phyloP scores from a whole-genome alignment of 53 echinoderm and acorn worm genomes.

The Zoroaster sp. region DNA sequence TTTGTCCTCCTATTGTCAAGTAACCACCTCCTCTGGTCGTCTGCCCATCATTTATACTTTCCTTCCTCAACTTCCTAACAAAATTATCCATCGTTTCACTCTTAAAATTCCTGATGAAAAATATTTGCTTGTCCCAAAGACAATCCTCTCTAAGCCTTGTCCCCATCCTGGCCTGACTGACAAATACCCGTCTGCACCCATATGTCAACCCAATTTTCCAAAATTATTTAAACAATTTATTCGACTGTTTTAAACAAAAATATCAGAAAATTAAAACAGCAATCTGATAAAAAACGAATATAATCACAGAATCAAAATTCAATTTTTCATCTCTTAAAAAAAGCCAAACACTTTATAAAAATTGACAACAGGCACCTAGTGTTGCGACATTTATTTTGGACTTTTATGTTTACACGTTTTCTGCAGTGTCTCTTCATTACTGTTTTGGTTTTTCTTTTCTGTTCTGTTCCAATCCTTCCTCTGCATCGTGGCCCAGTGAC shows the following conservation, averaged over 20 bases:
- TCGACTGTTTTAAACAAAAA: not conserved
- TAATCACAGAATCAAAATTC: not conserved
- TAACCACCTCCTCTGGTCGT: conserved; percentile 25
- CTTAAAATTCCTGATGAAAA: too few species aligned
- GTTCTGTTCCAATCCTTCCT: not conserved
- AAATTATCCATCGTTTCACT: not conserved
- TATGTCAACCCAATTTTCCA: too few species aligned
- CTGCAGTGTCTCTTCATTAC: not conserved
- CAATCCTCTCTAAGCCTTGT: too few species aligned
- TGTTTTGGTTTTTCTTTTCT: not conserved
- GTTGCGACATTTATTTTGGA: not conserved
- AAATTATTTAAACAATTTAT: too few species aligned
- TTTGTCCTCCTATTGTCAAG: conserved; percentile 10
- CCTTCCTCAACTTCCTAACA: not conserved
- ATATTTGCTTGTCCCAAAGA: too few species aligned
- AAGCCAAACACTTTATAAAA: not conserved
- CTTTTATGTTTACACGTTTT: not conserved
- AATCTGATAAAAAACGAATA: not conserved
- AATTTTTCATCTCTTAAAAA: not conserved
- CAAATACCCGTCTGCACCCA: not conserved
- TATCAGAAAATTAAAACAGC: not conserved
- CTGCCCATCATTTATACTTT: conserved; percentile 10
- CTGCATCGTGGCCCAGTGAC: not conserved
- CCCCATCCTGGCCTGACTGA: not conserved
- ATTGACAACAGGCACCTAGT: conserved; percentile 2